A percentile compares a stretch with the other conserved stretches of the same genome.
These are phyloP conservation scores for Epizoanthus fatuus DNA, from an alignment of 92 coral and sea anemone genomes.

Conservation along the genomic window DNA sequence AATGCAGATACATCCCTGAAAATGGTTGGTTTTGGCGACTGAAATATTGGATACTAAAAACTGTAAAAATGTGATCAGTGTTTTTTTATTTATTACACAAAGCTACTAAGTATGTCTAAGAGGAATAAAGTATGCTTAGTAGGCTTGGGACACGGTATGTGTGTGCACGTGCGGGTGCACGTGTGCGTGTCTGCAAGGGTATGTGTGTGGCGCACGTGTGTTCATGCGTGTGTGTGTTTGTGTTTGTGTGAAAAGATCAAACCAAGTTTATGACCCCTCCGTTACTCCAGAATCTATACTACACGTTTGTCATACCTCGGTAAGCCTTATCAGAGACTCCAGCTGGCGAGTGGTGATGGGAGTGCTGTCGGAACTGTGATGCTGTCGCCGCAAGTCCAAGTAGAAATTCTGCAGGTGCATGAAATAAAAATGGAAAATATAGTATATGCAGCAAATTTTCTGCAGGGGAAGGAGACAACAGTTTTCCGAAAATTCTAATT, in stretches of 20 bases:
- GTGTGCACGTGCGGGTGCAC: background rate
- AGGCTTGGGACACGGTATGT: background rate
- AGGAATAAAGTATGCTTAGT: no score
- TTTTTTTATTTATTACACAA: no score
- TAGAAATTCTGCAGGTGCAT: conserved; percentile 81
- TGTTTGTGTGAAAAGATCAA: background rate
- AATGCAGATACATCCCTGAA: no score
- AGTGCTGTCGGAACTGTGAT: conserved; percentile 88
- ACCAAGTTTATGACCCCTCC: background rate
- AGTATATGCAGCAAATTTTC: no score
- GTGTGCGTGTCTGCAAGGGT: background rate
- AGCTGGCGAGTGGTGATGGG: conserved; percentile 99
- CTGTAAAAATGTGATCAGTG: no score
- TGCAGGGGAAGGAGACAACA: no score
- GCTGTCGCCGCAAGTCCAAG: conserved; percentile 87
- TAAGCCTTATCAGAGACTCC: conserved; percentile 94
- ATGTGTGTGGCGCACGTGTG: background rate
- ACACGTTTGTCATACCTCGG: conserved; percentile 70
- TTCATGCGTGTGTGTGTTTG: background rate
- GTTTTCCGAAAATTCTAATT: no score
- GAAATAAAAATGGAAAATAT: background rate
- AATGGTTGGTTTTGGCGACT: no score
- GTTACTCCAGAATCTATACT: background rate
- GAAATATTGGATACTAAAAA: no score
- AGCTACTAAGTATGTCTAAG: no score